Conservation (phyloP, 2,797 vertebrate species). For the Galagoides demidoff region DNA sequence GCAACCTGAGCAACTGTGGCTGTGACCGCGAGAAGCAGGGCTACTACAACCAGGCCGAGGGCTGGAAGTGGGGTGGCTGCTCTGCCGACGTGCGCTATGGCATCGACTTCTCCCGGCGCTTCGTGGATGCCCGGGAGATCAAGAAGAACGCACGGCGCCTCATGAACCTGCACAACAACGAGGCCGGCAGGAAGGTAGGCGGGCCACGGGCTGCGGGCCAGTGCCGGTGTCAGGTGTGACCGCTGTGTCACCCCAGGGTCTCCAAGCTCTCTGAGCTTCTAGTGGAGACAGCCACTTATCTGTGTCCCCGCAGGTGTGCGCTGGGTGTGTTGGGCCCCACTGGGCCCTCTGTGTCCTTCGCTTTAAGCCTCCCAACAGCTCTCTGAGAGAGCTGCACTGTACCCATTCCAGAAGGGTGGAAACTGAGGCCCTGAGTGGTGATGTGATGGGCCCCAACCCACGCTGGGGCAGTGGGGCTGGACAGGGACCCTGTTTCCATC, state of each 20-base stretch:
- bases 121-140: constrained; percentile 98
- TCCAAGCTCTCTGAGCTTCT: neutral
- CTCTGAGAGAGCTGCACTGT: rapidly evolving
- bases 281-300: too few relatives aligned
- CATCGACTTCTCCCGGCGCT: constrained; percentile 97
- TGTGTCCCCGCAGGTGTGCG: rapidly evolving
- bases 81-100: constrained; percentile 98
- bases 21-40: constrained; percentile 99
- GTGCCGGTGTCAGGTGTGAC: rapidly evolving
- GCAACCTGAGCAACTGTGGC: constrained; percentile 98
- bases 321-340: neutral
- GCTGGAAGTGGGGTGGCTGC: constrained; percentile 99
- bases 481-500: rapidly evolving
- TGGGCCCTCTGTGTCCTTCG: neutral
- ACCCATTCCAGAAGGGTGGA: neutral
- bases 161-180: constrained; percentile 99
- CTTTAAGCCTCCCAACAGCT: neutral
- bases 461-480: neutral
- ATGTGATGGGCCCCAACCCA: neutral
- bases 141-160: constrained; percentile 97
- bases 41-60: constrained; percentile 97
- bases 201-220: rapidly evolving
- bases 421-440: neutral
- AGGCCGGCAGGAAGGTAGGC: constrained; percentile 98
- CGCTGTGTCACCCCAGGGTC: rapidly evolving